phyloP scores from a whole-genome alignment of 2,113 vertebrate species.

The Desmodus rotundus region DNA sequence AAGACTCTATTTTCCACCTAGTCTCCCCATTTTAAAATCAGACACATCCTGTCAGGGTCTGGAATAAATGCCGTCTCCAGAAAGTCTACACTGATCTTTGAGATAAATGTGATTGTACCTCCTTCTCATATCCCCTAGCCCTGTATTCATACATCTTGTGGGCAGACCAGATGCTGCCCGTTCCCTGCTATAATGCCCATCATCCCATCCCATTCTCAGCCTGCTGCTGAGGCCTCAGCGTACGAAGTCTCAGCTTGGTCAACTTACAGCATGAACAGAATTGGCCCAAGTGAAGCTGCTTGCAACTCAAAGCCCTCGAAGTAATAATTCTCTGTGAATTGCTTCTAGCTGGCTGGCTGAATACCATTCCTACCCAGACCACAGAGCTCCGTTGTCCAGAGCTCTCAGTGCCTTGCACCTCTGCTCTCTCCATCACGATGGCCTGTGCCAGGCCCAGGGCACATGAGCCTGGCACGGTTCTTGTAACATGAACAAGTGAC shows the following conservation, averaged over 20 bases:
- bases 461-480: not conserved
- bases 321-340: not conserved
- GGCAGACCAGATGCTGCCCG: not conserved
- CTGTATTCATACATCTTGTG: not conserved
- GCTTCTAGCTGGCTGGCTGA: not conserved
- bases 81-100: not conserved
- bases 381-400: not conserved
- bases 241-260: not conserved
- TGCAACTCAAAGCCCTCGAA: not conserved
- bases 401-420: not conserved
- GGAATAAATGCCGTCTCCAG: not conserved
- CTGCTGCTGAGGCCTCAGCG: not conserved
- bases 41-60: not conserved
- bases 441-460: not conserved
- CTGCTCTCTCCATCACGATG: not conserved
- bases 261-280: not conserved
- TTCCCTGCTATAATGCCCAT: not conserved
- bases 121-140: not conserved
- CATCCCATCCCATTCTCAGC: not conserved
- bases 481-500: not conserved
- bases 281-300: not conserved
- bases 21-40: not conserved
- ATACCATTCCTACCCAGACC: not conserved
- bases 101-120: not conserved
- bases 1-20: not conserved